A percentile compares a stretch with the other conserved stretches of the same genome.
These are phyloP conservation scores for Delphinapterus leucas DNA, from an alignment of 2,113 vertebrate species.

Conservation along the genomic window DNA sequence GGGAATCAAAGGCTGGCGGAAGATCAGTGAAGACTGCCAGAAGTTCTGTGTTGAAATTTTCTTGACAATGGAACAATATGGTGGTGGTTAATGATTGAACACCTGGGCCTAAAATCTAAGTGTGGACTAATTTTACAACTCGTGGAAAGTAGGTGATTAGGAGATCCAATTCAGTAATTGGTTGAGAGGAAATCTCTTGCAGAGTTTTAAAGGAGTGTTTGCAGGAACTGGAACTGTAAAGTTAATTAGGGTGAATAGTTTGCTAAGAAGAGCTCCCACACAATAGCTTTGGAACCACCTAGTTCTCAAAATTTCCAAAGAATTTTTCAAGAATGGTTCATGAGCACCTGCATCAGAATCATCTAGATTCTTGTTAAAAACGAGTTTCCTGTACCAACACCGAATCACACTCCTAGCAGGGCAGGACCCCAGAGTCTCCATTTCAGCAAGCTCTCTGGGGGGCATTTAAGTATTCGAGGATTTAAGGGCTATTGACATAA, in stretches of 20 bases:
- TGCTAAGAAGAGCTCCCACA: not conserved
- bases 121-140: not conserved
- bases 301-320: not conserved
- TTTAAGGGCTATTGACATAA: not conserved
- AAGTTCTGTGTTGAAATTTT: not conserved
- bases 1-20: not conserved
- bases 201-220: not conserved
- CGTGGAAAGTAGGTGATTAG: not conserved
- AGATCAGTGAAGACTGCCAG: not conserved
- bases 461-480: not conserved
- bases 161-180: not conserved
- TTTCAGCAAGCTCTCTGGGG: not conserved
- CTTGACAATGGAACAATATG: not conserved
- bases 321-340: not conserved
- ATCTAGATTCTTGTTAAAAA: not conserved
- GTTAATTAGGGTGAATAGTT: not conserved
- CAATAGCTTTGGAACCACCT: not conserved
- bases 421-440: not conserved
- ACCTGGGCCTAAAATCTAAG: not conserved
- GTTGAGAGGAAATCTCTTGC: slow-evolving; percentile 5
- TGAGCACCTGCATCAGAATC: not conserved
- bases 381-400: not conserved
- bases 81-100: not conserved
- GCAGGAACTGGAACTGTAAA: not conserved
- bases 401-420: not conserved